Evolutionary conservation across 2,888 invertebrate genomes (phyloP).

Genomic region (Azorinus chamasolen): DNA sequence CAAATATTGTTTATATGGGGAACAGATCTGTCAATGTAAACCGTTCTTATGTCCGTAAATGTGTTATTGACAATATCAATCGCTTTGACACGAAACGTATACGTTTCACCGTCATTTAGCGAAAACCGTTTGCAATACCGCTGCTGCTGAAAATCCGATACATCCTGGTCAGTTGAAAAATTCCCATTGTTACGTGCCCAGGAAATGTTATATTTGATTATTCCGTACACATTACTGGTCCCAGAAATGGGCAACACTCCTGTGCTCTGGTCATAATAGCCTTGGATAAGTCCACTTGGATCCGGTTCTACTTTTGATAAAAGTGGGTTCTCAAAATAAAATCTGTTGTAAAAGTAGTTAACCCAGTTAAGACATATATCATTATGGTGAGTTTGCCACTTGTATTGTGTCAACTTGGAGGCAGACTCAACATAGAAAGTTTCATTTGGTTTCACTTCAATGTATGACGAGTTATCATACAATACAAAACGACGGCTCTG

Average conservation of each 20-base stretch:
- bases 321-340: constrained; percentile 34
- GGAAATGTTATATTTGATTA: constrained; percentile 35
- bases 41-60: constrained; percentile 43
- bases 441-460: constrained; percentile 15
- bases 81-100: constrained; percentile 44
- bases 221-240: constrained; percentile 61
- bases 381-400: constrained; percentile 64
- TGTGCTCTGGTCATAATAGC: constrained; percentile 59
- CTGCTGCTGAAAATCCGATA: constrained; percentile 42
- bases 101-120: constrained; percentile 61
- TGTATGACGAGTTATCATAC: constrained; percentile 52
- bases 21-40: constrained; percentile 57
- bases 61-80: constrained; percentile 58
- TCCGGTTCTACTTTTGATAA: constrained; percentile 48
- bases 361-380: constrained; percentile 55
- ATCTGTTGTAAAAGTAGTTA: constrained; percentile 53
- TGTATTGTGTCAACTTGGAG: constrained; percentile 26
- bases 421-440: constrained; percentile 45
- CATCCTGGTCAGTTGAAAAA: neutral
- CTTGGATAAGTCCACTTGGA: constrained; percentile 23
- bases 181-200: constrained; percentile 12
- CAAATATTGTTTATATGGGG: constrained; percentile 65
- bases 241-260: constrained; percentile 56
- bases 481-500: constrained; percentile 63
- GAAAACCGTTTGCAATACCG: constrained; percentile 29